phyloP scores from a whole-genome alignment of 2,888 invertebrate species.

The Mythimna ferrago region DNA sequence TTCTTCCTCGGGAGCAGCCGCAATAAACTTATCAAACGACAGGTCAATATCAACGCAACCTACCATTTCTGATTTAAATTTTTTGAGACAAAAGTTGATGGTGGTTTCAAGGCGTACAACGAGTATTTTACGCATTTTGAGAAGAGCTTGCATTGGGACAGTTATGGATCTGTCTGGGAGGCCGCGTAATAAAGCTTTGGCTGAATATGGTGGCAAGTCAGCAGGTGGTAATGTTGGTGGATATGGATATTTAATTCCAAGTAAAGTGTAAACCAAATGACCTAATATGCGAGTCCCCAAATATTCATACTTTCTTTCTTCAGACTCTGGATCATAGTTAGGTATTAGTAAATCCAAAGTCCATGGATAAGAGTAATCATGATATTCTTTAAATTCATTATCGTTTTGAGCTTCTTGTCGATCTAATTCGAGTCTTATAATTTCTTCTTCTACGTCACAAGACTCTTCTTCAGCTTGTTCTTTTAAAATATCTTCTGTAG shows the following conservation, averaged over 20 bases:
- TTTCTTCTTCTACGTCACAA: constrained; percentile 80
- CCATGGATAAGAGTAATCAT: constrained; percentile 90
- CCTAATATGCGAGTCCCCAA: constrained; percentile 87
- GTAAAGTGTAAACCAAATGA: constrained; percentile 88
- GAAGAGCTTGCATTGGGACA: constrained; percentile 81
- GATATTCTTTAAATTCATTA: constrained; percentile 90
- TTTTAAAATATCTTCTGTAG: constrained; percentile 81
- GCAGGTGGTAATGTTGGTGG: constrained; percentile 78
- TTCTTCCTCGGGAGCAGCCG: constrained; percentile 74
- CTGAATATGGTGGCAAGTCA: constrained; percentile 78
- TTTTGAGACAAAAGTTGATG: constrained; percentile 90
- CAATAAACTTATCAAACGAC: constrained; percentile 80
- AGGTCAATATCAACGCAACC: constrained; percentile 88
- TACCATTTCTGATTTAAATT: constrained; percentile 89
- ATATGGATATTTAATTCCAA: constrained; percentile 87
- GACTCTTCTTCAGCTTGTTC: constrained; percentile 75
- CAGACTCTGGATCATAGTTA: constrained; percentile 82
- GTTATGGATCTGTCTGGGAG: constrained; percentile 83
- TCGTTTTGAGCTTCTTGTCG: constrained; percentile 90
- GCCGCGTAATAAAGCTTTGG: constrained; percentile 84
- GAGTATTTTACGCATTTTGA: constrained; percentile 81
- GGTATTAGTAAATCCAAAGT: constrained; percentile 83
- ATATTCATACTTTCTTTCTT: constrained; percentile 84
- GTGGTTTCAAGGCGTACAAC: constrained; percentile 87
- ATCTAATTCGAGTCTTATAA: constrained; percentile 85